Conservation (phyloP, 1,140 invertebrate genomes). For the Microvelia longipes region DNA sequence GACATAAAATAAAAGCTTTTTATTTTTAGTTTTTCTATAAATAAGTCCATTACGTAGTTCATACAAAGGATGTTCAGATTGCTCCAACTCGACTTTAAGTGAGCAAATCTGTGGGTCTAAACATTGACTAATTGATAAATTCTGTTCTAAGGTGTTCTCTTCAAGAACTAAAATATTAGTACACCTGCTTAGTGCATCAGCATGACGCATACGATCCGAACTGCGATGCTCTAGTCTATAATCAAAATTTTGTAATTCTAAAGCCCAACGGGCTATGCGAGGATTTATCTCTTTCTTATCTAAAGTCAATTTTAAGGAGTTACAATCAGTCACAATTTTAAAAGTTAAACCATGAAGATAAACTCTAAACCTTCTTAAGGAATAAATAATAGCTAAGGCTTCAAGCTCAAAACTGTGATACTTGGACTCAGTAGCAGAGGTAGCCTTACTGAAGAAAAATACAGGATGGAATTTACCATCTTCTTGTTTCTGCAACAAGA, state of each 20-base stretch:
- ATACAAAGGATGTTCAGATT: not conserved
- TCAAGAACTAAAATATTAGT: not conserved
- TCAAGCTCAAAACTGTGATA: conserved; percentile 6
- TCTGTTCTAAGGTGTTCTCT: not conserved
- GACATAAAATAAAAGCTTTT: conserved; percentile 15
- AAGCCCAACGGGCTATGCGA: not conserved
- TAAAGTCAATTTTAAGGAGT: conserved; percentile 1
- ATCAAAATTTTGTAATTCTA: not conserved
- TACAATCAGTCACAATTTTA: conserved; percentile 4
- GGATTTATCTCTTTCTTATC: conserved; percentile 2
- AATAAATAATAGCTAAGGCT: not conserved
- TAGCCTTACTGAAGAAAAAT: conserved; percentile 26
- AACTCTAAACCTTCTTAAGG: not conserved
- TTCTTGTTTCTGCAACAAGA: conserved; percentile 24
- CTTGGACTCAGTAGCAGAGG: conserved; percentile 10
- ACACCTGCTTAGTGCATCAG: not conserved
- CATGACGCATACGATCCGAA: not conserved
- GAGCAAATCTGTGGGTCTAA: not conserved
- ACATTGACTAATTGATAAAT: not conserved
- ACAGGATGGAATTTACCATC: conserved; percentile 19
- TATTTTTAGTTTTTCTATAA: not conserved
- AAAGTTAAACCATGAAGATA: conserved; percentile 1
- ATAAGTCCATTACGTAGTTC: not conserved
- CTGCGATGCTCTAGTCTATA: not conserved
- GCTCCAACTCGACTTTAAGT: not conserved